Conservation (phyloP, 2,113 vertebrate genomes). For the Puntigrus tetrazona region DNA sequence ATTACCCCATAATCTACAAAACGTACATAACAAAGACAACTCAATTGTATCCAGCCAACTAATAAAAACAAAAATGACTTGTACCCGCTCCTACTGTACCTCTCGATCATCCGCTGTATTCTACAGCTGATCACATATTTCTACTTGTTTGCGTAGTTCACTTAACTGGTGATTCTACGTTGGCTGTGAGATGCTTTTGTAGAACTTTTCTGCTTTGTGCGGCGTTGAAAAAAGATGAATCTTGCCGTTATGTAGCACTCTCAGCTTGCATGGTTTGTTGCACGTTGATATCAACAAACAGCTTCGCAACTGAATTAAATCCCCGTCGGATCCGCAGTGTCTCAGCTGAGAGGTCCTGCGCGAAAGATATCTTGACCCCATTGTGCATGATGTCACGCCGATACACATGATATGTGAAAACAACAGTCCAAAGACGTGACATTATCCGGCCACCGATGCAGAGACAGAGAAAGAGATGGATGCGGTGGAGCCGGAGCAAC, state of each 20-base stretch:
- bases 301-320: constrained; percentile 20
- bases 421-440: too few relatives aligned
- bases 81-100: not conserved
- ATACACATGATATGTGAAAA: too few relatives aligned
- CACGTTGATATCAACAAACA: constrained; percentile 30
- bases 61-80: too few relatives aligned
- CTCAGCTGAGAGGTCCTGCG: not conserved
- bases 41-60: too few relatives aligned
- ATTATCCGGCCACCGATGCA: too few relatives aligned
- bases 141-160: not conserved
- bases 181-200: constrained; percentile 13
- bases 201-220: not conserved
- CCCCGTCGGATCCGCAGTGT: not conserved
- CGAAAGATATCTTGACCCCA: not conserved
- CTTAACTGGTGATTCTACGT: not conserved
- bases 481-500: too few relatives aligned
- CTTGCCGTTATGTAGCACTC: not conserved
- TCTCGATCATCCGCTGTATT: not conserved
- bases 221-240: constrained; percentile 11
- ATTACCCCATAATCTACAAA: not conserved
- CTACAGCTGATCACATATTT: not conserved
- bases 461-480: too few relatives aligned
- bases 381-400: not conserved
- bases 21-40: too few relatives aligned
- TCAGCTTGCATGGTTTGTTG: constrained; percentile 7